A percentile compares a stretch with the other conserved stretches of the same genome.
phyloP scores from a whole-genome alignment of 2,113 vertebrate species.

The Epinephelus lanceolatus region DNA sequence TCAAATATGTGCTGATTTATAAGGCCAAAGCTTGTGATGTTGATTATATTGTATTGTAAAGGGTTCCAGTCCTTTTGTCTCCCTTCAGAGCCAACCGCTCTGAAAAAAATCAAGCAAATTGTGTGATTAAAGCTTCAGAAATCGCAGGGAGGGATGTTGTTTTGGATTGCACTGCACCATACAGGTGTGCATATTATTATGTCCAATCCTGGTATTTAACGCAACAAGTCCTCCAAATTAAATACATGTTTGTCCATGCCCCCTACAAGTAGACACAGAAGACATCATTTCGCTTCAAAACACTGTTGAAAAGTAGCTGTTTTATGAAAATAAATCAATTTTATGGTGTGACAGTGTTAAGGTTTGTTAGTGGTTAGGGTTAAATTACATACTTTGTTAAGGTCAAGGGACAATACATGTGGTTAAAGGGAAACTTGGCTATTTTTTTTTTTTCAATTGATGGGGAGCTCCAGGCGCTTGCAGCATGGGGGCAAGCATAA shows the following conservation, averaged over 20 bases:
- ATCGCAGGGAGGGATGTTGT: not conserved
- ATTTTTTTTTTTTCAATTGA: too few species aligned
- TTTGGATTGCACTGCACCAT: conserved; percentile 1
- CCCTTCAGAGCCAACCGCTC: conserved; percentile 9
- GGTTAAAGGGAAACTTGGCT: too few species aligned
- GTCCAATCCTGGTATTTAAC: not conserved
- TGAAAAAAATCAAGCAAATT: not conserved
- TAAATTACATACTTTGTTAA: not conserved
- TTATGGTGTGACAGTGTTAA: not conserved
- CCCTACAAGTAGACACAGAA: not conserved
- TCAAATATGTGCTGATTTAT: not conserved
- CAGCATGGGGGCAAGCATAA: too few species aligned
- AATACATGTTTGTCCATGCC: not conserved
- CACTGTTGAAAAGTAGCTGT: not conserved
- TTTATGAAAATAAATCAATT: not conserved
- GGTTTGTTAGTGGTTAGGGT: not conserved
- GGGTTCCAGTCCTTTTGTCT: not conserved
- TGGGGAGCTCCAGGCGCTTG: too few species aligned
- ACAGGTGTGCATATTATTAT: conserved; percentile 4
- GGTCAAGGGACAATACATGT: not conserved
- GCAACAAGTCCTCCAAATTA: not conserved
- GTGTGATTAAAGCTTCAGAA: conserved; percentile 27
- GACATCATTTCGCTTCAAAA: not conserved
- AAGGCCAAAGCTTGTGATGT: conserved; percentile 2
- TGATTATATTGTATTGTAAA: conserved; percentile 13